These are phyloP conservation scores for Corvus hawaiiensis DNA, from an alignment of 2,113 vertebrate species.

Conservation along the genomic window DNA sequence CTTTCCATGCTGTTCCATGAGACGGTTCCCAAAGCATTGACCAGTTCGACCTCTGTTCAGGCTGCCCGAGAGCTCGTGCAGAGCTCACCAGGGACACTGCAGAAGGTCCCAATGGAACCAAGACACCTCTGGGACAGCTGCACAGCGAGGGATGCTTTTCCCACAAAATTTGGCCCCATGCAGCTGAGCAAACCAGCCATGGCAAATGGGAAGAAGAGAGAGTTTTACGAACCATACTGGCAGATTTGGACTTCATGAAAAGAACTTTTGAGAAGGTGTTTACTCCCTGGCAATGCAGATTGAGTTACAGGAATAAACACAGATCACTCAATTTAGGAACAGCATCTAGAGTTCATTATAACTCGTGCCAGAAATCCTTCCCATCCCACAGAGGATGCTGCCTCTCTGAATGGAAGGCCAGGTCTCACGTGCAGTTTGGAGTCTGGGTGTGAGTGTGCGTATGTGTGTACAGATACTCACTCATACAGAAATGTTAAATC, in stretches of 20 bases:
- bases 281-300: not conserved
- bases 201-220: not conserved
- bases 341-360: not conserved
- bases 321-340: conserved; percentile 39
- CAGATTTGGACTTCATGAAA: not conserved
- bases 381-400: not conserved
- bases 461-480: conserved; percentile 13
- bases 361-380: conserved; percentile 1
- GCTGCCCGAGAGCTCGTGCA: rapidly evolving
- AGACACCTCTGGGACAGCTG: not conserved
- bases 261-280: conserved; percentile 24
- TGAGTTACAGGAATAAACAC: not conserved
- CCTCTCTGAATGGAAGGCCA: not conserved
- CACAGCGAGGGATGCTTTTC: rapidly evolving
- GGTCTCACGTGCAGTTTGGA: not conserved
- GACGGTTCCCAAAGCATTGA: not conserved
- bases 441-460: not conserved
- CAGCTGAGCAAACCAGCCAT: not conserved
- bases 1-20: rapidly evolving
- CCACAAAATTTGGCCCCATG: not conserved
- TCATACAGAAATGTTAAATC: conserved; percentile 68
- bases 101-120: not conserved
- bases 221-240: rapidly evolving
- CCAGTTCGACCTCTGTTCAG: not conserved
- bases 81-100: not conserved